A percentile compares a stretch with the other conserved stretches of the same genome.
These are phyloP conservation scores for Lepus oiostolus DNA, from an alignment of 2,797 vertebrate species.

Conservation along the genomic window DNA sequence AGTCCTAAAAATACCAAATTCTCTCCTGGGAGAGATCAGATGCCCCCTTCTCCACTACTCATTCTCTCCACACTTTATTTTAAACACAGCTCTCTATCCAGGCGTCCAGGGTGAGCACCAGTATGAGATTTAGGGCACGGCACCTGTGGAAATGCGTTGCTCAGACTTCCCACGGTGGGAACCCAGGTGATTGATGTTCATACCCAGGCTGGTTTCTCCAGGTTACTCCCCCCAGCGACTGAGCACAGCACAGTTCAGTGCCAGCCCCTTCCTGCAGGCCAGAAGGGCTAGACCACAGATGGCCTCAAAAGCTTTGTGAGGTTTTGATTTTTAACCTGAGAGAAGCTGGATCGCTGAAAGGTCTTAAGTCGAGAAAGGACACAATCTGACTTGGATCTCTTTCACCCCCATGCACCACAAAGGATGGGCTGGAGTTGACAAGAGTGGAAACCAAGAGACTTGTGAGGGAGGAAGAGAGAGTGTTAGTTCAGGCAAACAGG, in stretches of 20 bases:
- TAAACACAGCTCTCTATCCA: slow-evolving; percentile 10
- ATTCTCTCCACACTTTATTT: background rate
- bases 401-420: background rate
- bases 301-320: background rate
- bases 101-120: background rate
- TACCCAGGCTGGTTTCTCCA: background rate
- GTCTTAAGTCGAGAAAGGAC: slow-evolving; percentile 6
- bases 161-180: background rate
- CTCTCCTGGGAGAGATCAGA: background rate
- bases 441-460: background rate
- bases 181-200: background rate
- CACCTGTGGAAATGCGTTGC: background rate
- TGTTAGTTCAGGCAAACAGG: background rate
- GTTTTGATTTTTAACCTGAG: background rate
- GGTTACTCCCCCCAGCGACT: background rate
- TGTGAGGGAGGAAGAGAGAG: background rate
- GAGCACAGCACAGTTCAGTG: background rate
- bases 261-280: background rate
- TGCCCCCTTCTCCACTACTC: background rate
- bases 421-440: background rate
- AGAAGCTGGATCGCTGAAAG: background rate
- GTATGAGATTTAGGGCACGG: background rate
- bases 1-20: slow-evolving; percentile 23
- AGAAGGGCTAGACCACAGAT: background rate
- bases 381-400: background rate